Percentiles rank a stretch among this genome's conserved stretches.
Conservation (phyloP, 2,888 invertebrate genomes). For the Epinotia brunnichana region DNA sequence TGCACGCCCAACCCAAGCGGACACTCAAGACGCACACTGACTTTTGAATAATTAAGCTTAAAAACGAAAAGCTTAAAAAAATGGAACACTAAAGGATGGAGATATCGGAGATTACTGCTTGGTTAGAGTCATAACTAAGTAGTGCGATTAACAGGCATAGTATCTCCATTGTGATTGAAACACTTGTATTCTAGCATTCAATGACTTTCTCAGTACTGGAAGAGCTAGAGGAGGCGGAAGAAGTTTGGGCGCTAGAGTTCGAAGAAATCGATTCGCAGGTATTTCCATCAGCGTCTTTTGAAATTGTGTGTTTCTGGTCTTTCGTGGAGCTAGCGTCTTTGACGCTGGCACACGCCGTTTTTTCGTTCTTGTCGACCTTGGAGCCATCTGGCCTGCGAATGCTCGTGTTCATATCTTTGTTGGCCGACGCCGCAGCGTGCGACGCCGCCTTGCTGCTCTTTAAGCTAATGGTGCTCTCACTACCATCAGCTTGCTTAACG, state of each 20-base stretch:
- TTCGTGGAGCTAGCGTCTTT: not conserved
- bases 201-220: not conserved
- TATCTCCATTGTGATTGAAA: no score
- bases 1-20: no score
- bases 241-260: not conserved
- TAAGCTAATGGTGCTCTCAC: not conserved
- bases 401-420: not conserved
- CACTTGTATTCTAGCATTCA: not conserved
- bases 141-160: no score
- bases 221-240: conserved; percentile 5
- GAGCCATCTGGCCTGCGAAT: not conserved
- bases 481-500: not conserved
- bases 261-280: not conserved
- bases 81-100: no score
- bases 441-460: not conserved
- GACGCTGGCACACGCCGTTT: not conserved
- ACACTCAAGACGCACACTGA: no score
- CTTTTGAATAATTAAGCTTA: no score
- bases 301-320: not conserved
- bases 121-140: no score
- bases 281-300: not conserved
- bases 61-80: no score
- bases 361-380: not conserved
- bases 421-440: not conserved
- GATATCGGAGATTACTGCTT: no score